Conservation (phyloP, 2,113 vertebrate species). For the Lycocorax pyrrhopterus region DNA sequence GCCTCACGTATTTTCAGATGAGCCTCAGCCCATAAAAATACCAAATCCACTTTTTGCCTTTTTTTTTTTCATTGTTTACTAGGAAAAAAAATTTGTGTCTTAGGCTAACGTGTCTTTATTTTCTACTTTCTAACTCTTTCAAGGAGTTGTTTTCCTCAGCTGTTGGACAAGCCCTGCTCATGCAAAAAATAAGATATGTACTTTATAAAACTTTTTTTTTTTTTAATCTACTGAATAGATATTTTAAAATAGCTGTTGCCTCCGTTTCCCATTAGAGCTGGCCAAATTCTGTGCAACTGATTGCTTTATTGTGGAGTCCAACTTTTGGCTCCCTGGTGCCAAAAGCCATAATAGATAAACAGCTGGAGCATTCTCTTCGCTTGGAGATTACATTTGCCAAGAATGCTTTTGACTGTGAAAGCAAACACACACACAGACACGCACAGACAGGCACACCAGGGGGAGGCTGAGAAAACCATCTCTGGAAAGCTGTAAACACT, state of each 20-base stretch:
- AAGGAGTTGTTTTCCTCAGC: not conserved
- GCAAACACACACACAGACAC: not conserved
- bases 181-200: not conserved
- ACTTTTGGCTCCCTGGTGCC: slow-evolving; percentile 32
- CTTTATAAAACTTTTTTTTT: not conserved
- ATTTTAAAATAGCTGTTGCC: not conserved
- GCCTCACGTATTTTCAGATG: not conserved
- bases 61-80: not conserved
- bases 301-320: slow-evolving; percentile 38
- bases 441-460: not conserved
- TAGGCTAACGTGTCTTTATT: not conserved
- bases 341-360: slow-evolving; percentile 39
- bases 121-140: not conserved
- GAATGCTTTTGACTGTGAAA: slow-evolving; percentile 46
- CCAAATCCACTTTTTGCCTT: not conserved
- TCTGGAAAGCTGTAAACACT: not conserved
- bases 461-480: slow-evolving; percentile 15
- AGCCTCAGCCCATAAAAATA: not conserved
- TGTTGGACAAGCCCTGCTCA: not conserved
- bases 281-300: slow-evolving; percentile 1
- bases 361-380: slow-evolving; percentile 4
- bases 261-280: not conserved
- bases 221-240: not conserved
- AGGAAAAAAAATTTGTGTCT: not conserved
- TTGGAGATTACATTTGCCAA: slow-evolving; percentile 40